Percentiles rank a stretch among this genome's conserved stretches.
phyloP scores from a whole-genome alignment of 1,140 invertebrate species.

The Lepidurus apus region DNA sequence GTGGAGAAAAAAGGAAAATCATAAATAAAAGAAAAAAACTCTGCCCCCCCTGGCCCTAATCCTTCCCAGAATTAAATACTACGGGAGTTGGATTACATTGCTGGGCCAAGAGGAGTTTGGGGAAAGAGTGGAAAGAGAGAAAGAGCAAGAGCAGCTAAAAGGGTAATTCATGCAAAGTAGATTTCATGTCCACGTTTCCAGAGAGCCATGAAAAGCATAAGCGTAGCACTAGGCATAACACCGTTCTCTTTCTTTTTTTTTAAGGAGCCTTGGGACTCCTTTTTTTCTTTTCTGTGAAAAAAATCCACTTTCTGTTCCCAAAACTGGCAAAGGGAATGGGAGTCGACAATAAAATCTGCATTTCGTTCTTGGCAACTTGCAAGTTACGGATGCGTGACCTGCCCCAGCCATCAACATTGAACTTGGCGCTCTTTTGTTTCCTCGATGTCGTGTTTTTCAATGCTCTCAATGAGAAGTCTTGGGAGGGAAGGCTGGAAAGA shows the following conservation, averaged over 20 bases:
- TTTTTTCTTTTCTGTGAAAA: background rate
- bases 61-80: too few species aligned
- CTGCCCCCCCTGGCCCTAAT: too few species aligned
- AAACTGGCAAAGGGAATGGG: background rate
- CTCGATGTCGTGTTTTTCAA: background rate
- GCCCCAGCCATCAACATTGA: background rate
- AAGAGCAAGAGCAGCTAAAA: background rate
- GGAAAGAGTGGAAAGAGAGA: background rate
- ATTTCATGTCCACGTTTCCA: background rate
- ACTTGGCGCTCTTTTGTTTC: background rate
- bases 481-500: background rate
- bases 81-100: too few species aligned
- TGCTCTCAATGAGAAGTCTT: background rate
- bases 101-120: background rate
- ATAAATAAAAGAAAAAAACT: too few species aligned
- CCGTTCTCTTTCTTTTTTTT: background rate
- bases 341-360: conserved; percentile 19
- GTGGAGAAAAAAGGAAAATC: too few species aligned
- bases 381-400: conserved; percentile 14
- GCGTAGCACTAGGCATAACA: background rate
- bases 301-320: background rate
- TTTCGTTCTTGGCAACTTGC: background rate
- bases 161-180: background rate
- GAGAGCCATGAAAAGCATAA: background rate
- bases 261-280: background rate